Conservation (phyloP, 2,888 invertebrate species). For the Calameuta filiformis region DNA sequence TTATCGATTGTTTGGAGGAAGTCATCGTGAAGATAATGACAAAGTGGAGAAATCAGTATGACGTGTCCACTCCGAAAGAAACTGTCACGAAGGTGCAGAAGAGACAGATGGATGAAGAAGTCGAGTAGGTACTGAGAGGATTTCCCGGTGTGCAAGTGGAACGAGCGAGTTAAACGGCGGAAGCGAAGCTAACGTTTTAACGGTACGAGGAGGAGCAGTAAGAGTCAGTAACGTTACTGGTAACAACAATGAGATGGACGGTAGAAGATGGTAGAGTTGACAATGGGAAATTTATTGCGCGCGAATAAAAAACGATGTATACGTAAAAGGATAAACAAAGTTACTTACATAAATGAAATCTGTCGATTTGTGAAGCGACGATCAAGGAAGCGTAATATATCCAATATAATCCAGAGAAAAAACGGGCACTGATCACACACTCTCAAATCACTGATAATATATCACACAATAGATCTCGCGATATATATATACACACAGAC, state of each 20-base stretch:
- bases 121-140: background rate
- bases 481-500: conserved; percentile 6
- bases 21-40: background rate
- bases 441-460: conserved; percentile 38
- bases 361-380: conserved; percentile 5
- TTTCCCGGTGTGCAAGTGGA: background rate
- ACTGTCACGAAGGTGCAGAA: background rate
- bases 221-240: background rate
- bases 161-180: background rate
- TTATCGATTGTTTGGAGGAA: background rate
- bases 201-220: background rate
- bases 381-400: conserved; percentile 36
- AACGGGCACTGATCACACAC: conserved; percentile 38
- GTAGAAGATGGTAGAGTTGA: background rate
- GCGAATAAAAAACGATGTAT: background rate
- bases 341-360: conserved; percentile 20
- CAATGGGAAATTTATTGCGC: background rate
- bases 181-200: background rate
- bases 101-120: background rate
- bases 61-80: background rate
- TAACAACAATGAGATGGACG: background rate
- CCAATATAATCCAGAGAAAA: conserved; percentile 53
- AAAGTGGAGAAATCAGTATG: background rate
- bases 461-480: conserved; percentile 28
- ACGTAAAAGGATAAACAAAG: background rate